Percentiles rank a stretch among this genome's conserved stretches.
Evolutionary conservation across 2,888 invertebrate species (phyloP).

Genomic region (Nomada fabriciana): DNA sequence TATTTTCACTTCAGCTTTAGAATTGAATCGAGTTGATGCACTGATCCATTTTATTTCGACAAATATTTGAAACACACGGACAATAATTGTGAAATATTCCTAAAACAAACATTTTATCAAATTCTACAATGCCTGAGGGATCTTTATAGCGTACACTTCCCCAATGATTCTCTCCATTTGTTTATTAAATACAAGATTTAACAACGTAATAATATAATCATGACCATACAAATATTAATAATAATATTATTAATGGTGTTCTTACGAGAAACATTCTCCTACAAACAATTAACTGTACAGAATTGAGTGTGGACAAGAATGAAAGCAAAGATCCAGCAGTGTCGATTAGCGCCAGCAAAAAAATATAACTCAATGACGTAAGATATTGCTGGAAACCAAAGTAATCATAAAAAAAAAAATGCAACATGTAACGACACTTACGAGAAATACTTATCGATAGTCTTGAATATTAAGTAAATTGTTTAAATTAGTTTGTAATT

Average conservation of each 20-base stretch:
- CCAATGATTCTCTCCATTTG: conserved; percentile 40
- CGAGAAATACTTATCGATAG: conserved; percentile 22
- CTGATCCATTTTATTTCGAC: neutral
- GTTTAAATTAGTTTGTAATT: conserved; percentile 23
- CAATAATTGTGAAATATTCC: neutral
- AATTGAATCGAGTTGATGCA: neutral
- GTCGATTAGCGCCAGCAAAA: conserved; percentile 41
- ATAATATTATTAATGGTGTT: conserved; percentile 48
- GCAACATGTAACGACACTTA: conserved; percentile 26
- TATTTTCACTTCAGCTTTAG: no score
- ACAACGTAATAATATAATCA: conserved; percentile 66
- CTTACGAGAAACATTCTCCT: conserved; percentile 47
- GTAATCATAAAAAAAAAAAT: conserved; percentile 21
- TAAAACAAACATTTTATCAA: no score
- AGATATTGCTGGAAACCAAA: conserved; percentile 27
- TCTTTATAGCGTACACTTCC: neutral
- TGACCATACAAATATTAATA: conserved; percentile 59
- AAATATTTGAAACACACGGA: neutral
- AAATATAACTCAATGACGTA: conserved; percentile 7
- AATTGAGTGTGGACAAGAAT: conserved; percentile 37
- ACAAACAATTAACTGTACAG: conserved; percentile 66
- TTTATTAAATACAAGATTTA: conserved; percentile 79
- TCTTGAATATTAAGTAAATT: conserved; percentile 9
- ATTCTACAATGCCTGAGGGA: neutral
- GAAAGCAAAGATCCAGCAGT: conserved; percentile 35